Evolutionary conservation across 1,140 invertebrate genomes (phyloP), one percentile per base, ranked within the genome.

Genomic region (Arion vulgaris): DNA sequence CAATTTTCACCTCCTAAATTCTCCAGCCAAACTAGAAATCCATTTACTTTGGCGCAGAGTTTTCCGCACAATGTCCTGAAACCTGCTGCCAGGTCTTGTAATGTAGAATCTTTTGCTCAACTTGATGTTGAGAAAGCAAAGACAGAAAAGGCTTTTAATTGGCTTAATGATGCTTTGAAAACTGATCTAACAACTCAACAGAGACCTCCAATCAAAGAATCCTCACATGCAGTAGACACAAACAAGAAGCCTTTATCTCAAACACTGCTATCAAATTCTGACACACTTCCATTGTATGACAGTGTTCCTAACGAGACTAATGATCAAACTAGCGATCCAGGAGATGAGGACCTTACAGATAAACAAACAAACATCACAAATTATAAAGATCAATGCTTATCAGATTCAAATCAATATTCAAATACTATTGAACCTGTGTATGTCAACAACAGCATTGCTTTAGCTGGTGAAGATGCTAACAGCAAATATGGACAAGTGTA

Each of bases 91-190:
- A 66, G 45, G 41, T 23, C 57, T 1, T 9, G 53, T 32, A 28
- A 2, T 9, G 2, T 4, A 51, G 32, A 34, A 39, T 62, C 51
- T 7, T 32, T 7, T 11, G 15, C 38, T 26, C 62, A 45, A 49
- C 23, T 36, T 36, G 51, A 80, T 38, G 19, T 49, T 15, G 78
- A 80, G 9, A 36, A 39, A 80, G 41, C 36, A 28, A 89, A 87
- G 77, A 81, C 86, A 34, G 88, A 92, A 49, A 89, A 91, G 83
- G 90, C 91, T 49, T 92, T 91, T 90, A 91, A 91, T 85, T 93
- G 92, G 92, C 81, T 92, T 45, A 90, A 90, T 85, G 89, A 89
- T 85, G 91, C 89, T 32, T 81, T 92, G 39, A 89, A 49, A 49
- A 49, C 71, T 57, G 80, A 87, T 76, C 1, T 49, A 11, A 66